Evolutionary conservation across 2,113 vertebrate species (phyloP), one percentile per base, ranked within the genome.

Genomic region (Microtus pennsylvanicus): DNA sequence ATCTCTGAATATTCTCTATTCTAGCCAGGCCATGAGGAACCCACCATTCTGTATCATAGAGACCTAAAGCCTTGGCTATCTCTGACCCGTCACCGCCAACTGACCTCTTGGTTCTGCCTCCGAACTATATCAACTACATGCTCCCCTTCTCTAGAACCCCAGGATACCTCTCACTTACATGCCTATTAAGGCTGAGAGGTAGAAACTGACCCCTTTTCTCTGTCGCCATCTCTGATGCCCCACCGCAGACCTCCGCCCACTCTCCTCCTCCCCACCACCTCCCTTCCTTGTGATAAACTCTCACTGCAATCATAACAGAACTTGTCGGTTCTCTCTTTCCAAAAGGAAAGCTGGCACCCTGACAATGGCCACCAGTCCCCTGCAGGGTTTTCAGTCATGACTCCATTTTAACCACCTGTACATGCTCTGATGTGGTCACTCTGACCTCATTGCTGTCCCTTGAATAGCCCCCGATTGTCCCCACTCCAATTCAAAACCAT

Each of bases 341-440:
- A 50, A 55, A 81, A 93, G 58, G 69, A 91, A 77, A 96, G 78
- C 24, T 52, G 85, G 74, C 50, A 21, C 61, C 69, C 47, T 93
- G 24, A 65, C 58, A 11, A 3, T 52, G 86, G 42, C 45, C 30
- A 55, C 30, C n/a, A 55, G 91, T 42, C 50, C 14, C 19, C 13
- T n/a, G 8, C 26, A 72, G 45, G 14, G 42, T 42, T 30, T 77
- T 50, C 67, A 45, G 35, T 42, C 33, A 47, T 30, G 50, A 52
- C 52, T 96, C 33, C 63, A 14, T 19, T 16, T 89, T 1, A 1
- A 70, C 52, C 76, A 38, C 65, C 13, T 67, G 3, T 10, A 0
- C 10, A 28, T 13, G 21, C 50, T 38, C 83, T 47, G 42, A 72
- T 52, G 9, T 52, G 52, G 77, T 90, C 88, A 83, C 61, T 12